Evolutionary conservation across 2,888 invertebrate species (phyloP).

Genomic region (Ornithoptera alexandrae): DNA sequence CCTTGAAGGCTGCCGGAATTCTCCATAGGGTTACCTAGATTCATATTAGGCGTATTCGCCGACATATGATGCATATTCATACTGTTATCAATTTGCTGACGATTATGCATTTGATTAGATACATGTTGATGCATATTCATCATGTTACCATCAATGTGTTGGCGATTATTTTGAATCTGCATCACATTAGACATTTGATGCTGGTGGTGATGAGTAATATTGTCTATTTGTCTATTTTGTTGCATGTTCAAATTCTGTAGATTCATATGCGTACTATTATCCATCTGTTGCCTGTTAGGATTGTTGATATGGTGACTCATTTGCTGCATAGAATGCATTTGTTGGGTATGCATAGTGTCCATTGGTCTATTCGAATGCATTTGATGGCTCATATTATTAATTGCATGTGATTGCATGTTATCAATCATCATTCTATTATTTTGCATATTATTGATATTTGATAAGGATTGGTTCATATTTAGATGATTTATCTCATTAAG

Average conservation of each 20-base stretch:
- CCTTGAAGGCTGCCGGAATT: conserved; percentile 57
- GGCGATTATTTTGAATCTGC: conserved; percentile 70
- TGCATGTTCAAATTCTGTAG: conserved; percentile 66
- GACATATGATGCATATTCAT: conserved; percentile 75
- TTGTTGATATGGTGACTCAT: conserved; percentile 68
- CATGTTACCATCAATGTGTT: conserved; percentile 64
- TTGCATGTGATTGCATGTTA: conserved; percentile 65
- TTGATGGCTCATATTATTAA: conserved; percentile 64
- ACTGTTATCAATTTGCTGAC: conserved; percentile 65
- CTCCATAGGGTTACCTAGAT: conserved; percentile 64
- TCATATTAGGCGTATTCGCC: conserved; percentile 58
- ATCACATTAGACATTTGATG: conserved; percentile 72
- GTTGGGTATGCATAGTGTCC: conserved; percentile 67
- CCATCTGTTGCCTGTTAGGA: conserved; percentile 58
- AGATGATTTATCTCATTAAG: conserved; percentile 67
- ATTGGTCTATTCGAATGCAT: conserved; percentile 69
- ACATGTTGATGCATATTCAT: conserved; percentile 72
- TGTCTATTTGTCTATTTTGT: conserved; percentile 69
- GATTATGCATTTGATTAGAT: conserved; percentile 70
- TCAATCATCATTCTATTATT: conserved; percentile 73
- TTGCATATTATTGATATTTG: conserved; percentile 65
- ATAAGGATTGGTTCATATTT: conserved; percentile 68
- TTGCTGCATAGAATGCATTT: conserved; percentile 70
- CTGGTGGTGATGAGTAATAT: conserved; percentile 65
- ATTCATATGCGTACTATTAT: conserved; percentile 67